A percentile compares a stretch with the other conserved stretches of the same genome.
These are phyloP conservation scores for Aporrectodea caliginosa DNA, from an alignment of 1,140 invertebrate genomes.

Conservation along the genomic window DNA sequence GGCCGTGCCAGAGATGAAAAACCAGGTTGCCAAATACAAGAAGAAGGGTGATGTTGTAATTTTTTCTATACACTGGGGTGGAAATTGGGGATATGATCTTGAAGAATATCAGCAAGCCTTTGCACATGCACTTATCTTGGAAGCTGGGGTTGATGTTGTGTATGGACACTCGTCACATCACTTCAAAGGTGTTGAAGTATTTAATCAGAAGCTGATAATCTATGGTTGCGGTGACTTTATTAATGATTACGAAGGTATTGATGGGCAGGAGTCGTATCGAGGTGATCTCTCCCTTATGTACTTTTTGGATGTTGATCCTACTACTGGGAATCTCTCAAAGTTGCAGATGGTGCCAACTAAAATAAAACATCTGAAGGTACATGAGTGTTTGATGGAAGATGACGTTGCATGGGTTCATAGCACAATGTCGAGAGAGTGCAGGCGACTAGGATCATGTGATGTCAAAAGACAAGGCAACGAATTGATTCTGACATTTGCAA, in stretches of 20 bases:
- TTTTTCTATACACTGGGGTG: constrained; percentile 15
- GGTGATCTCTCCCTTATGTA: constrained; percentile 13
- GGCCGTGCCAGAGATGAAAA: background rate
- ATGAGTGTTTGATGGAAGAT: background rate
- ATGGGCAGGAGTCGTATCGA: constrained; percentile 5
- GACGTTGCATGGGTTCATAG: background rate
- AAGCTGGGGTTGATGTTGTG: constrained; percentile 5
- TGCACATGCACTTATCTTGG: constrained; percentile 10
- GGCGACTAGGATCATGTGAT: background rate
- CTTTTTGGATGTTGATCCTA: constrained; percentile 9
- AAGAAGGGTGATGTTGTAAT: background rate
- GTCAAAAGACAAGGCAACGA: background rate
- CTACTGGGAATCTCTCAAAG: background rate
- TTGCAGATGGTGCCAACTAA: constrained; percentile 10
- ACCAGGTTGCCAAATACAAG: background rate
- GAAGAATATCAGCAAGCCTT: background rate
- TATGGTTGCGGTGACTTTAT: constrained; percentile 20
- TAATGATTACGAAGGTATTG: constrained; percentile 19
- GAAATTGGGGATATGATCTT: constrained; percentile 12
- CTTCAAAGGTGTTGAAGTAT: constrained; percentile 5
- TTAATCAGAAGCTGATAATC: constrained; percentile 5
- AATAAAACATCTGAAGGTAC: background rate
- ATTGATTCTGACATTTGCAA: background rate
- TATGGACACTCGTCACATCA: constrained; percentile 19
- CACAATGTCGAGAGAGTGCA: background rate